These are phyloP conservation scores for Portunus trituberculatus DNA, from an alignment of 1,140 invertebrate genomes.

Conservation along the genomic window DNA sequence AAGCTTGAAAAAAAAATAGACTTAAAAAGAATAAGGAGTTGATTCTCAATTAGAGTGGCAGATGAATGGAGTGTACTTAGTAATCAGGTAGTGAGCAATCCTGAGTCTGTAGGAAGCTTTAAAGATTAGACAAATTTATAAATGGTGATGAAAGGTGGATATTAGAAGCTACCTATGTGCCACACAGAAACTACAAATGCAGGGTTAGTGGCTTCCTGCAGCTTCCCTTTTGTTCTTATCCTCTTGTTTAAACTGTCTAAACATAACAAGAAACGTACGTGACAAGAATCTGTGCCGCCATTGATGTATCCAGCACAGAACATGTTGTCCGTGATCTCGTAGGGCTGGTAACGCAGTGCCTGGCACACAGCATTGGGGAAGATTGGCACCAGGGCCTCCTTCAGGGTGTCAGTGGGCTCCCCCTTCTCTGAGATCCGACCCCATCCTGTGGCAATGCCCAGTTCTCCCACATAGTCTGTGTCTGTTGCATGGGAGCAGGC, in stretches of 20 bases:
- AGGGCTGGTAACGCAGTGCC: slow-evolving; percentile 87
- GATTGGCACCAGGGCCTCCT: slow-evolving; percentile 91
- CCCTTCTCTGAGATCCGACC: slow-evolving; percentile 90
- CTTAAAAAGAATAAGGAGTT: no score
- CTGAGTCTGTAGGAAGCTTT: no score
- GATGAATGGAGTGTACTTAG: no score
- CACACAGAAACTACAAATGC: no score
- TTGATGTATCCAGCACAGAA: slow-evolving; percentile 78
- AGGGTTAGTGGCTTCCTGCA: no score
- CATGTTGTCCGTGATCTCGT: slow-evolving; percentile 90
- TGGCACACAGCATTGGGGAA: slow-evolving; percentile 88
- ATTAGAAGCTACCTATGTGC: no score
- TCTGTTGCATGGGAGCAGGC: slow-evolving; percentile 81
- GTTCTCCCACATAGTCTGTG: slow-evolving; percentile 85
- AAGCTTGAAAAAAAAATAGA: no score
- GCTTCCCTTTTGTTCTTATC: not conserved
- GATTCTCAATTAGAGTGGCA: no score
- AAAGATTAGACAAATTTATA: no score
- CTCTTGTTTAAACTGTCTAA: not conserved
- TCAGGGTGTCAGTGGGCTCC: slow-evolving; percentile 88
- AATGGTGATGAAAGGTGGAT: no score
- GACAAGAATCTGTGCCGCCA: slow-evolving; percentile 86
- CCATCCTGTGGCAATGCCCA: slow-evolving; percentile 90
- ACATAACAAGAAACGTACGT: slow-evolving; percentile 80
- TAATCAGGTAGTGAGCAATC: no score